Percentiles rank a stretch among this genome's conserved stretches.
phyloP scores from a whole-genome alignment of 2,113 vertebrate genomes.

The Cariama cristata region DNA sequence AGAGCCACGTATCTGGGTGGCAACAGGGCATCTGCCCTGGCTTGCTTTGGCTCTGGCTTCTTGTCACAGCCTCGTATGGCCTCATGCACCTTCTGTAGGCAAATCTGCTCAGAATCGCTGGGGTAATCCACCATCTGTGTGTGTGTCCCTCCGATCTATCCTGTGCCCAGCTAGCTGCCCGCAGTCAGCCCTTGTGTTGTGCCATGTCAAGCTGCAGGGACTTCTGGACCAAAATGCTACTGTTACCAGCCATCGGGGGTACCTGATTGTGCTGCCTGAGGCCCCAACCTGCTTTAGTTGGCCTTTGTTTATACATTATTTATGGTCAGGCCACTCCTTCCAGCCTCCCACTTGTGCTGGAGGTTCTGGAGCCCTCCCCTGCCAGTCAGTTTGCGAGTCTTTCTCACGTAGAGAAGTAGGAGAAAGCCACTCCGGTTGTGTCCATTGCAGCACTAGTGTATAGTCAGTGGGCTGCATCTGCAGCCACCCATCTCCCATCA shows the following conservation, averaged over 20 bases:
- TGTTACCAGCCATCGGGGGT: not conserved
- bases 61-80: not conserved
- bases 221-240: rapidly evolving
- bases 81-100: not conserved
- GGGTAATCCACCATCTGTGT: not conserved
- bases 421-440: not conserved
- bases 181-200: not conserved
- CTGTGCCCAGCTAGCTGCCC: not conserved
- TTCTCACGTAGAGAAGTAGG: not conserved
- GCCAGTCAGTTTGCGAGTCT: not conserved
- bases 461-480: not conserved
- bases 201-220: not conserved
- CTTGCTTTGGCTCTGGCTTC: not conserved
- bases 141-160: not conserved
- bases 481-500: not conserved
- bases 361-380: not conserved
- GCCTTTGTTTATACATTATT: not conserved
- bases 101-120: not conserved
- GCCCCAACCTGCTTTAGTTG: not conserved
- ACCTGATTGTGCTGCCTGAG: not conserved
- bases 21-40: not conserved
- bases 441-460: not conserved
- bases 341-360: not conserved
- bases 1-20: not conserved
- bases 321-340: not conserved